Evolutionary conservation across 2,797 vertebrate genomes (phyloP).

Genomic region (Gambelia wislizenii): DNA sequence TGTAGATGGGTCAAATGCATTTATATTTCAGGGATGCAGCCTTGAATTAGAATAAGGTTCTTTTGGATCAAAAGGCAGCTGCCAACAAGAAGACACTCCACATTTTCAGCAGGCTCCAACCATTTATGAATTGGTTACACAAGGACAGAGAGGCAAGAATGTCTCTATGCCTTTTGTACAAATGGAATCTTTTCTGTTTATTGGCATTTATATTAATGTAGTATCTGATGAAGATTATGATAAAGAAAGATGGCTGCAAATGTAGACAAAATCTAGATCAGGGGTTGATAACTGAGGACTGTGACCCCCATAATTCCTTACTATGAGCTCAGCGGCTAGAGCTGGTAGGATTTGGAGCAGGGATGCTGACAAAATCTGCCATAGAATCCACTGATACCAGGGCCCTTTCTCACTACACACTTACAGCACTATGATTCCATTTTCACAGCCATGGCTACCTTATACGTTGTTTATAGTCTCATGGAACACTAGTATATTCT

Average conservation of each 20-base stretch:
- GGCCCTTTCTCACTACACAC: too few relatives aligned
- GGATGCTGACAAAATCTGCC: too few relatives aligned
- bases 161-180: not conserved
- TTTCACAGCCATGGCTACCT: too few relatives aligned
- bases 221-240: not conserved
- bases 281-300: not conserved
- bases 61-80: constrained; percentile 4
- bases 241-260: not conserved
- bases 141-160: not conserved
- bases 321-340: not conserved
- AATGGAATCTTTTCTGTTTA: not conserved
- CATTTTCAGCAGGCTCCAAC: not conserved
- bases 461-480: too few relatives aligned
- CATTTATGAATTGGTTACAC: not conserved
- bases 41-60: not conserved
- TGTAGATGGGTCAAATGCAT: not conserved
- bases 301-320: not conserved
- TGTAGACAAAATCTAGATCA: not conserved
- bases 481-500: too few relatives aligned
- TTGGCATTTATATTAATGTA: not conserved
- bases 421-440: too few relatives aligned
- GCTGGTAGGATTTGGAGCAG: not conserved
- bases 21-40: constrained; percentile 10
- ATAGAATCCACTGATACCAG: too few relatives aligned
- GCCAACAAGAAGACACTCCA: not conserved